These are phyloP conservation scores for Petrosia ficiformis DNA, from an alignment of 37 sponge, comb jelly and placozoan species.

Conservation along the genomic window DNA sequence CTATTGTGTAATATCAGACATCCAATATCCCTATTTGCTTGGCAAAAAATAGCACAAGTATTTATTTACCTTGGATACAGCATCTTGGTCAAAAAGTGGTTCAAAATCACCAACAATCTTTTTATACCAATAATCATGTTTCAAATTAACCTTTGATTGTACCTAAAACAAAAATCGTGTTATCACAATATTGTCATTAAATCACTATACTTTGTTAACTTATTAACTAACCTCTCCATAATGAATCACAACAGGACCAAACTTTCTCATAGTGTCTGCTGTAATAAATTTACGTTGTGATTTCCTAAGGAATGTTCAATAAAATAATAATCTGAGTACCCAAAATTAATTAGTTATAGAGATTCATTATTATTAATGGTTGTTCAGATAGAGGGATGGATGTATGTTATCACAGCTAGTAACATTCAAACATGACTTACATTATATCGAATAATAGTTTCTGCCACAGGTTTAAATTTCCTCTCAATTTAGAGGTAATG, in stretches of 20 bases:
- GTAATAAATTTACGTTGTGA: slow-evolving; percentile 88
- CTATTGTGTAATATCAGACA: too few species aligned
- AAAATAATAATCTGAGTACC: not conserved
- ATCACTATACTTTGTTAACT: too few species aligned
- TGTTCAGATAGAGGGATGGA: not conserved
- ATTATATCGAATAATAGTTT: slow-evolving; percentile 88
- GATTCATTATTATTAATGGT: not conserved
- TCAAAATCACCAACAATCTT: slow-evolving; percentile 91
- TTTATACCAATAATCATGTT: slow-evolving; percentile 96
- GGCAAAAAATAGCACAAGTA: too few species aligned
- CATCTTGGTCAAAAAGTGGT: slow-evolving; percentile 68
- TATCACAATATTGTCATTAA: not conserved
- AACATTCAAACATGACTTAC: too few species aligned
- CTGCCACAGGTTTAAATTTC: slow-evolving; percentile 88
- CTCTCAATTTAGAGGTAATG: slow-evolving; percentile 63
- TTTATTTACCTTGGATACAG: slow-evolving; percentile 58
- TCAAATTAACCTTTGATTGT: slow-evolving; percentile 92
- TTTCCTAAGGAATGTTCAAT: slow-evolving; percentile 27
- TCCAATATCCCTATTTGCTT: too few species aligned
- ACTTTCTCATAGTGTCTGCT: slow-evolving; percentile 74
- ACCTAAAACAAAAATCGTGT: slow-evolving; percentile 37
- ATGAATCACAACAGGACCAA: slow-evolving; percentile 91
- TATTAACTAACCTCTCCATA: slow-evolving; percentile 63
- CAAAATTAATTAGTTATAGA: not conserved
- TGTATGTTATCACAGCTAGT: too few species aligned